phyloP scores from a whole-genome alignment of 2,113 vertebrate genomes.

The Stomatorhinus ivindoensis region DNA sequence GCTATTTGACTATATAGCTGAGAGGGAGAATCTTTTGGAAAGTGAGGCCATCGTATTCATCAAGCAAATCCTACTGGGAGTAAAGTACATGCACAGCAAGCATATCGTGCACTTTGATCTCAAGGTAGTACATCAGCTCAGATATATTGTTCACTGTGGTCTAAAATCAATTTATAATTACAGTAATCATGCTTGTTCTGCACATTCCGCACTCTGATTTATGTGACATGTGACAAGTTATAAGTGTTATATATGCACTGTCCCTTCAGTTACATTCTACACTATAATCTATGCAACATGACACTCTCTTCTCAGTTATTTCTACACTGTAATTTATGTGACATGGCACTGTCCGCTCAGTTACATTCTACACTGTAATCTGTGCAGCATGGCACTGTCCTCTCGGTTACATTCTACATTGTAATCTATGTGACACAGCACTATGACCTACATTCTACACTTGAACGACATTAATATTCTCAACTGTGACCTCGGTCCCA shows the following conservation, averaged over 20 bases:
- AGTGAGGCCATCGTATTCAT: conserved; percentile 65
- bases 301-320: neutral
- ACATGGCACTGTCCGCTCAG: neutral
- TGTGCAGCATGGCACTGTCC: neutral
- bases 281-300: neutral
- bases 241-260: neutral
- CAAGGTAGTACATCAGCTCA: conserved; percentile 42
- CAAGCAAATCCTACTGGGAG: conserved; percentile 61
- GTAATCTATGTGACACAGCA: neutral
- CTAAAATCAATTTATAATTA: neutral
- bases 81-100: conserved; percentile 55
- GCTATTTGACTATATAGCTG: conserved; percentile 73
- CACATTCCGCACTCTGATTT: neutral
- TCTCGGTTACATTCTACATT: neutral
- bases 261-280: neutral
- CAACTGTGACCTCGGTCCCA: neutral
- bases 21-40: conserved; percentile 66
- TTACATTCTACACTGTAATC: neutral
- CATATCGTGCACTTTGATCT: conserved; percentile 65
- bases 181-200: neutral
- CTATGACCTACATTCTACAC: neutral
- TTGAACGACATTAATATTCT: neutral
- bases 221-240: neutral
- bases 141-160: neutral
- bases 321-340: neutral